A percentile compares a stretch with the other conserved stretches of the same genome.
phyloP scores from a whole-genome alignment of 2,888 invertebrate genomes.

The Arge pagana region DNA sequence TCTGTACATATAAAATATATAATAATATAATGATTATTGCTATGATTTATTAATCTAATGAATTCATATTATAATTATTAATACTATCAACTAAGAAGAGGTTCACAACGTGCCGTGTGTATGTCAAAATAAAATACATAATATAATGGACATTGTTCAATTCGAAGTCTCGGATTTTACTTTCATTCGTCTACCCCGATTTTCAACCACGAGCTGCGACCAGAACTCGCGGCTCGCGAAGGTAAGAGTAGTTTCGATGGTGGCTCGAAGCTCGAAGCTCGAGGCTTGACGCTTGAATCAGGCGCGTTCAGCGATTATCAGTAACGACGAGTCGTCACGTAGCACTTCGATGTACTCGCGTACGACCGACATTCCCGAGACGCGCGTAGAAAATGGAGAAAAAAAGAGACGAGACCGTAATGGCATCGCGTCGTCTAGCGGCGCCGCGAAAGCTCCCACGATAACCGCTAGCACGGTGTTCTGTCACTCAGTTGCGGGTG shows the following conservation, averaged over 20 bases:
- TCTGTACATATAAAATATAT: constrained; percentile 58
- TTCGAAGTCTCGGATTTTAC: constrained; percentile 64
- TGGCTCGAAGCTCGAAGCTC: too few species aligned
- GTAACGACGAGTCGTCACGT: background rate
- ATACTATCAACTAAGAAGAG: constrained; percentile 74
- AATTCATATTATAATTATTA: constrained; percentile 54
- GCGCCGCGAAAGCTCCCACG: too few species aligned
- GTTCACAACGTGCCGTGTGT: constrained; percentile 91
- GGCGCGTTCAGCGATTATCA: constrained; percentile 7
- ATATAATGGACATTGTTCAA: constrained; percentile 89
- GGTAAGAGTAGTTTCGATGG: too few species aligned
- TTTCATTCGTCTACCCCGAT: constrained; percentile 27
- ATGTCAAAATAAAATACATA: constrained; percentile 80
- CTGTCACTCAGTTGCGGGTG: too few species aligned
- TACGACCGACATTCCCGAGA: background rate
- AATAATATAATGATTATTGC: constrained; percentile 50
- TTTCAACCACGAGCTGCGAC: too few species aligned
- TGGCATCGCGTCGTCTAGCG: too few species aligned
- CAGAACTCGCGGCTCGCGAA: background rate
- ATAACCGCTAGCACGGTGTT: too few species aligned
- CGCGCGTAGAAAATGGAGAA: too few species aligned
- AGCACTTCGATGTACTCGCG: background rate
- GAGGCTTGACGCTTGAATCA: constrained; percentile 19
- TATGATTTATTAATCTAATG: constrained; percentile 43
- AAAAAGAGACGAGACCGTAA: too few species aligned